phyloP scores from a whole-genome alignment of 2,888 invertebrate species.

The Bombyx huttoni region DNA sequence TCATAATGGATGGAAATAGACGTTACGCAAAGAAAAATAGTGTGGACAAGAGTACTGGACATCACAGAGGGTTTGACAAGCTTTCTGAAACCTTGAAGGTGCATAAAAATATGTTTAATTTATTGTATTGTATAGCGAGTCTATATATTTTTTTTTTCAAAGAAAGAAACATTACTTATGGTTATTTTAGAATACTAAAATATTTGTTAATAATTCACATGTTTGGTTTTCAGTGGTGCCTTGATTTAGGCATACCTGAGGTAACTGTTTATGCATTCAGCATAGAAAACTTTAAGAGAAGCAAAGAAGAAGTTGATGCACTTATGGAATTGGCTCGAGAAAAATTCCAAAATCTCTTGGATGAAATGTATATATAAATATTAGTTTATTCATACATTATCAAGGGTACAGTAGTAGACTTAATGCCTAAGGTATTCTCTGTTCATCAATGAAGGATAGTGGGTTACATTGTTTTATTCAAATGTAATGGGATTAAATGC shows the following conservation, averaged over 20 bases:
- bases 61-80: constrained; percentile 86
- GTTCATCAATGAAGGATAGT: too few relatives aligned
- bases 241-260: constrained; percentile 91
- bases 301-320: constrained; percentile 88
- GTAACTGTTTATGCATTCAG: constrained; percentile 99
- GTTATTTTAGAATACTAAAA: neutral
- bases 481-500: too few relatives aligned
- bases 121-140: too few relatives aligned
- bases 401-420: neutral
- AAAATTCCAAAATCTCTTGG: constrained; percentile 85
- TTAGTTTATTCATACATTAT: neutral
- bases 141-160: constrained; percentile 1
- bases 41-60: constrained; percentile 84
- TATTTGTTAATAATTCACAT: neutral
- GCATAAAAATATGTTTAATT: too few relatives aligned
- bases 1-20: constrained; percentile 99
- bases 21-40: constrained; percentile 89
- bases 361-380: constrained; percentile 77
- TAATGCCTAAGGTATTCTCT: too few relatives aligned
- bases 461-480: too few relatives aligned
- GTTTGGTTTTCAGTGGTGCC: constrained; percentile 80
- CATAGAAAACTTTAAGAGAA: constrained; percentile 98
- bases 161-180: constrained; percentile 1
- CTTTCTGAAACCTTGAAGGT: constrained; percentile 84
- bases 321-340: constrained; percentile 90